phyloP scores from a whole-genome alignment of 2,888 invertebrate genomes.

The Drosophila tripunctata region DNA sequence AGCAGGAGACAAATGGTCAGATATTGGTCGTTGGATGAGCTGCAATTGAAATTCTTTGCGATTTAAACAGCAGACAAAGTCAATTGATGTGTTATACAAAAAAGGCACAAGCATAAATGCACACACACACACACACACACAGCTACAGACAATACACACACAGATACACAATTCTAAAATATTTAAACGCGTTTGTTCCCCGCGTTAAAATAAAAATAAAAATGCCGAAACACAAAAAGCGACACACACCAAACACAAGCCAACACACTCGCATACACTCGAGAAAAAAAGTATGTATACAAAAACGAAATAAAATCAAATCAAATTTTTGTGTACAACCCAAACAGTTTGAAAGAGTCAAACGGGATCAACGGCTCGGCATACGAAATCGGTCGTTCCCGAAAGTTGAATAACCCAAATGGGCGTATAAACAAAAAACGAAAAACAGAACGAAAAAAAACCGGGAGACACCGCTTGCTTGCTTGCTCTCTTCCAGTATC shows the following conservation, averaged over 20 bases:
- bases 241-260: slow-evolving; percentile 9
- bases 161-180: slow-evolving; percentile 40
- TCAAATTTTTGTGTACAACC: slow-evolving; percentile 32
- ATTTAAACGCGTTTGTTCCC: slow-evolving; percentile 77
- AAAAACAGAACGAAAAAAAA: slow-evolving; percentile 22
- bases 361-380: slow-evolving; percentile 74
- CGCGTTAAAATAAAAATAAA: slow-evolving; percentile 54
- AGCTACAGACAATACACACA: slow-evolving; percentile 8
- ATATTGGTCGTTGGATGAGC: slow-evolving; percentile 18
- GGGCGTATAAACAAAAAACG: slow-evolving; percentile 67
- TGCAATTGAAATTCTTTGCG: slow-evolving; percentile 63
- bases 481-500: no score
- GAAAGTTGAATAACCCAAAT: slow-evolving; percentile 78
- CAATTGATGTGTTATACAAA: slow-evolving; percentile 57
- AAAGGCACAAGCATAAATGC: slow-evolving; percentile 27
- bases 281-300: slow-evolving; percentile 20
- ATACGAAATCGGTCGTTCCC: slow-evolving; percentile 56
- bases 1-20: neutral
- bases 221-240: slow-evolving; percentile 44
- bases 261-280: slow-evolving; percentile 14
- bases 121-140: slow-evolving; percentile 10
- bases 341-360: slow-evolving; percentile 71
- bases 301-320: slow-evolving; percentile 8
- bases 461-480: slow-evolving; percentile 46
- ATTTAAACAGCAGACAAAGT: slow-evolving; percentile 38